These are phyloP conservation scores for Cyprinodon tularosa DNA, from an alignment of 2,113 vertebrate genomes.

Conservation along the genomic window DNA sequence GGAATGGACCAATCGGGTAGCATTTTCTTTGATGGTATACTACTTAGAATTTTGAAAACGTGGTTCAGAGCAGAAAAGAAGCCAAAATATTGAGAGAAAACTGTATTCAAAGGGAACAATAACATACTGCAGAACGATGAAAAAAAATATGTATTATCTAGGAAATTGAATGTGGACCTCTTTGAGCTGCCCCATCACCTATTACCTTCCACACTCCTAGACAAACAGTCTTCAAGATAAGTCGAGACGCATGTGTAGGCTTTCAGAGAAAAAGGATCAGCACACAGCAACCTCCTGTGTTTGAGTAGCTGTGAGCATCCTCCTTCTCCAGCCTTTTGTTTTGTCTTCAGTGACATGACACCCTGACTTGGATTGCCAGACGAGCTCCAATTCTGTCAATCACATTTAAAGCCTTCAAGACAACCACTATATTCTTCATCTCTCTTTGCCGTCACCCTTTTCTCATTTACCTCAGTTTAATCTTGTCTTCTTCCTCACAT, in stretches of 20 bases:
- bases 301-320: conserved; percentile 15
- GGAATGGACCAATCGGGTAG: neutral
- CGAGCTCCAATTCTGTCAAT: conserved; percentile 69
- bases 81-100: neutral
- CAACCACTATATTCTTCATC: conserved; percentile 38
- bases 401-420: conserved; percentile 49
- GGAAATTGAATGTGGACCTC: neutral
- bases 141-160: neutral
- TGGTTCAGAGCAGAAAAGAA: neutral
- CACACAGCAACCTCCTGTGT: conserved; percentile 16
- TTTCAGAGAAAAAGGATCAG: neutral
- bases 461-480: conserved; percentile 8
- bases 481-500: conserved; percentile 5
- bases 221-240: neutral
- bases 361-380: conserved; percentile 35
- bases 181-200: neutral
- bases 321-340: conserved; percentile 36
- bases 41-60: neutral
- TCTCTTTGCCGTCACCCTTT: conserved; percentile 21
- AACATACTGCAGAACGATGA: neutral
- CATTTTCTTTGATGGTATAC: neutral
- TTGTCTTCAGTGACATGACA: conserved; percentile 30
- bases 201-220: neutral
- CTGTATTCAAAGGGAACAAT: neutral
- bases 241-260: neutral